A percentile compares a stretch with the other conserved stretches of the same genome.
Evolutionary conservation across 2,888 invertebrate genomes (phyloP).

Genomic region (Andrena haemorrhoa): DNA sequence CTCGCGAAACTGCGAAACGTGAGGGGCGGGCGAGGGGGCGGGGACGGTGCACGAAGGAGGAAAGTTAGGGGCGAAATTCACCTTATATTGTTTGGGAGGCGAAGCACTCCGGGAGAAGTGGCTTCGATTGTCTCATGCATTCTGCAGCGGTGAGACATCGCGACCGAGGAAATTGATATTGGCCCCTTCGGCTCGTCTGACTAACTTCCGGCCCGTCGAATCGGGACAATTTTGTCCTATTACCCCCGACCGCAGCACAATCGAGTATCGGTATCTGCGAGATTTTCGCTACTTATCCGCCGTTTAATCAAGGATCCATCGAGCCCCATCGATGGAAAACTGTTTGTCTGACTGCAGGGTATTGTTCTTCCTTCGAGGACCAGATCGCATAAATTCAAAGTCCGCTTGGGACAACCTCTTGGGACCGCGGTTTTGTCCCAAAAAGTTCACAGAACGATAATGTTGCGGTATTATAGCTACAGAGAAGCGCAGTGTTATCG

Average conservation of each 20-base stretch:
- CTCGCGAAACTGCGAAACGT: slow-evolving; percentile 7
- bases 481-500: too few relatives aligned
- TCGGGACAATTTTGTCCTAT: slow-evolving; percentile 64
- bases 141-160: slow-evolving; percentile 64
- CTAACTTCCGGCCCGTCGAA: slow-evolving; percentile 69
- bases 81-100: slow-evolving; percentile 60
- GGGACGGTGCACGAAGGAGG: slow-evolving; percentile 39
- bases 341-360: background rate
- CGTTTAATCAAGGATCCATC: slow-evolving; percentile 26
- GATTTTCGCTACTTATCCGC: slow-evolving; percentile 54
- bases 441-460: too few relatives aligned
- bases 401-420: too few relatives aligned
- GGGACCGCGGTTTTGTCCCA: too few relatives aligned
- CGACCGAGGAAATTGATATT: slow-evolving; percentile 73
- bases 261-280: slow-evolving; percentile 48
- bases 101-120: slow-evolving; percentile 38
- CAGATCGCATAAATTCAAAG: too few relatives aligned
- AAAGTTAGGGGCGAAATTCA: slow-evolving; percentile 64
- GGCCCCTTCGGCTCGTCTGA: slow-evolving; percentile 69
- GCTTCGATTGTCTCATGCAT: slow-evolving; percentile 72
- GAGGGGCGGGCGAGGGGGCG: background rate
- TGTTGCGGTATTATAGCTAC: too few relatives aligned
- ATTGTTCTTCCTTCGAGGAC: too few relatives aligned
- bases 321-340: background rate
- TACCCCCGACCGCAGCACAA: slow-evolving; percentile 37